Conservation (phyloP, 2,113 vertebrate genomes). For the Galbula dea region DNA sequence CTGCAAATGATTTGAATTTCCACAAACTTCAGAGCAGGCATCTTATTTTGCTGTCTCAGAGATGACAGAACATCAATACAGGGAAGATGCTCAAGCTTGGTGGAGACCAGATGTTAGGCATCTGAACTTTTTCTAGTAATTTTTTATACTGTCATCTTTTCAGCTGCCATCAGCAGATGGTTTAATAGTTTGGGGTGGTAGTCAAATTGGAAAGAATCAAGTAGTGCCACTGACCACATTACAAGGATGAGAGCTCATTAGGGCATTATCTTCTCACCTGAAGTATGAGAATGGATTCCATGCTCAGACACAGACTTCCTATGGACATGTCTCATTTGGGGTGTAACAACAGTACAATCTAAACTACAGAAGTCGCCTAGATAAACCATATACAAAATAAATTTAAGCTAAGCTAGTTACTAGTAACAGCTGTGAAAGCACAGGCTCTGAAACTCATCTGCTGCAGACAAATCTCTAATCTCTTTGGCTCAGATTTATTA, state of each 20-base stretch:
- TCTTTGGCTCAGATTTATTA: slow-evolving; percentile 61
- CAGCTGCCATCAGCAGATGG: slow-evolving; percentile 22
- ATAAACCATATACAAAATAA: slow-evolving; percentile 21
- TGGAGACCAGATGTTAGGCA: slow-evolving; percentile 34
- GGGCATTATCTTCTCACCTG: slow-evolving; percentile 3
- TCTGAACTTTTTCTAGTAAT: slow-evolving; percentile 41
- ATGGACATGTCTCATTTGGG: neutral
- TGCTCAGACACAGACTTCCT: neutral
- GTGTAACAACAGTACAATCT: neutral
- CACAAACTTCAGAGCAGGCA: slow-evolving; percentile 6
- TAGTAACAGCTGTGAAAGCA: slow-evolving; percentile 53
- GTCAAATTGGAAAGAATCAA: slow-evolving; percentile 26
- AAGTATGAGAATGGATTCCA: neutral
- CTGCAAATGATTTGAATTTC: neutral
- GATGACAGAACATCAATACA: neutral
- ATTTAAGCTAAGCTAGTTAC: slow-evolving; percentile 54
- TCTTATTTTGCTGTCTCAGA: neutral
- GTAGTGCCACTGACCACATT: neutral
- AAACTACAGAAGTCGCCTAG: neutral
- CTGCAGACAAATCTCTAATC: slow-evolving; percentile 63
- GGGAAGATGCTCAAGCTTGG: neutral
- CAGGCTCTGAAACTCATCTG: slow-evolving; percentile 50
- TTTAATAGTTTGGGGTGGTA: slow-evolving; percentile 25
- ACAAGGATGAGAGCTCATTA: neutral
- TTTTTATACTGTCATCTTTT: slow-evolving; percentile 44